A percentile compares a stretch with the other conserved stretches of the same genome.
These are phyloP conservation scores for Euthynnus affinis DNA, from an alignment of 2,797 vertebrate species.

Conservation along the genomic window DNA sequence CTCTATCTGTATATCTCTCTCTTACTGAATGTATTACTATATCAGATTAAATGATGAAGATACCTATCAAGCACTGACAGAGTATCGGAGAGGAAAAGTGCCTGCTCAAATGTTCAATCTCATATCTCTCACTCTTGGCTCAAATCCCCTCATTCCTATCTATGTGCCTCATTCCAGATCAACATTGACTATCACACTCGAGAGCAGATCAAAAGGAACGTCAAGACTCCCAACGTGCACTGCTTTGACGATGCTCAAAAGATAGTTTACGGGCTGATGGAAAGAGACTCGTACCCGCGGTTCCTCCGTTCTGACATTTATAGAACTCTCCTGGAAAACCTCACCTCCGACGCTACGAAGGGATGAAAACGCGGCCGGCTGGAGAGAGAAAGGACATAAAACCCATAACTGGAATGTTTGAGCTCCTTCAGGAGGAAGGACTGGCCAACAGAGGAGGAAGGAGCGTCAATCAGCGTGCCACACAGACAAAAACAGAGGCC, in stretches of 20 bases:
- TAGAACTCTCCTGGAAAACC: conserved; percentile 85
- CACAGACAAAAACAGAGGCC: conserved; percentile 22
- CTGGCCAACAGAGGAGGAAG: conserved; percentile 50
- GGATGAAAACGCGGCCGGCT: conserved; percentile 64
- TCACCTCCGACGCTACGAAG: conserved; percentile 75
- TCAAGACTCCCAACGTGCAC: conserved; percentile 85
- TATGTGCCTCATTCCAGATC: conserved; percentile 85
- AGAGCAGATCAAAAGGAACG: conserved; percentile 85
- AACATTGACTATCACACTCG: conserved; percentile 91
- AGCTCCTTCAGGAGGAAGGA: conserved; percentile 61
- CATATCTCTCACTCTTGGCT: conserved; percentile 46
- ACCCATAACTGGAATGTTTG: conserved; percentile 79
- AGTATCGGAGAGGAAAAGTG: conserved; percentile 6
- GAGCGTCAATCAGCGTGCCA: background rate
- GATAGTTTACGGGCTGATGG: conserved; percentile 90
- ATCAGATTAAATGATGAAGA: conserved; percentile 10
- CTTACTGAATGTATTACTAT: background rate
- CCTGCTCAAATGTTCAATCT: conserved; percentile 24
- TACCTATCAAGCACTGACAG: background rate
- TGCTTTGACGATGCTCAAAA: conserved; percentile 92
- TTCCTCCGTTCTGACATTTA: conserved; percentile 91
- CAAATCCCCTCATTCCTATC: conserved; percentile 54
- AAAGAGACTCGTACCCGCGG: conserved; percentile 91
- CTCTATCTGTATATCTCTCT: background rate
- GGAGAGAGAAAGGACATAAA: conserved; percentile 35